Percentiles rank a stretch among this genome's conserved stretches.
Evolutionary conservation across 2,113 vertebrate species (phyloP).

Genomic region (Sapajus apella): DNA sequence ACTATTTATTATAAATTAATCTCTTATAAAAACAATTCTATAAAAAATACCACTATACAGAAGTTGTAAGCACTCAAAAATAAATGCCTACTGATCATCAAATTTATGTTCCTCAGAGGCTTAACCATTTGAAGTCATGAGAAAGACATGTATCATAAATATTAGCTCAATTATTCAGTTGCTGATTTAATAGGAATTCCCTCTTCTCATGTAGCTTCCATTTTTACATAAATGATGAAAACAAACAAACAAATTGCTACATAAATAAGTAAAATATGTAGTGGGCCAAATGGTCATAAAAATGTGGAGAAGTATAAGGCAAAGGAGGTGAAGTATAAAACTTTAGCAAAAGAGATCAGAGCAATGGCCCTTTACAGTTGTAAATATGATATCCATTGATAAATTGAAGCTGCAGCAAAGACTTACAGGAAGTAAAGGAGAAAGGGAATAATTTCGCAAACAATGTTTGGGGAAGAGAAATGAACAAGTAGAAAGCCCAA

Average conservation of each 20-base stretch:
- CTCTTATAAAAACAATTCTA: background rate
- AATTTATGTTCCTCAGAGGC: background rate
- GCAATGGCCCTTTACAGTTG: background rate
- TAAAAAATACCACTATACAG: background rate
- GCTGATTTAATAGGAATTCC: background rate
- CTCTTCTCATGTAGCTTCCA: background rate
- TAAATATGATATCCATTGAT: background rate
- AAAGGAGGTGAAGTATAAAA: background rate
- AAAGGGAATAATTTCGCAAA: background rate
- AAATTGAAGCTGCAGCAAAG: background rate
- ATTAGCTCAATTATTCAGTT: background rate
- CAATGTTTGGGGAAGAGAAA: background rate
- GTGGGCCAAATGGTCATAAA: background rate
- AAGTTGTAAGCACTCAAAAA: background rate
- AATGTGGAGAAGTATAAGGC: background rate
- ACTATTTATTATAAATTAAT: background rate
- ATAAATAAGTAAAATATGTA: background rate
- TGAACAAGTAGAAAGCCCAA: background rate
- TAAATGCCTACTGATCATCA: background rate
- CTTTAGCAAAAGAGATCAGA: background rate
- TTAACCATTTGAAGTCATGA: background rate
- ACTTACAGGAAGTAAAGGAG: background rate
- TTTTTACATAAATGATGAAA: background rate
- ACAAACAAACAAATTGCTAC: background rate
- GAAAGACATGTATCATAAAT: background rate